Evolutionary conservation across 2,797 vertebrate species (phyloP), one percentile per base, ranked within the genome.

Genomic region (Takifugu ocellatus): DNA sequence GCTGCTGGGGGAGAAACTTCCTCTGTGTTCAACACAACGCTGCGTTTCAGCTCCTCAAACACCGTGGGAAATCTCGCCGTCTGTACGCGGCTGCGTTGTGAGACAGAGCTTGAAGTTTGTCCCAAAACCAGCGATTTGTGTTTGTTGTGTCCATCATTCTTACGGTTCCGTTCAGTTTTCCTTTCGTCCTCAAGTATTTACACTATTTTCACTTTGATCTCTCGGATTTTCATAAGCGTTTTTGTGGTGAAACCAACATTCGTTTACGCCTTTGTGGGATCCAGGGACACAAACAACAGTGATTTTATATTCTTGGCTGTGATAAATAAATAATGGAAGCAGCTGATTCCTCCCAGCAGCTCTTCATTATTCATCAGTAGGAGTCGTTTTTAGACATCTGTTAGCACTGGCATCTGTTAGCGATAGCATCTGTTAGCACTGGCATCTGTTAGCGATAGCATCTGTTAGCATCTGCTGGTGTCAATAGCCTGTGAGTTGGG

Each of bases 291-390:
- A 49, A 36, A 52, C 25, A 31, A 33, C 54, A 60, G 26, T 16
- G 58, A 55, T 57, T 72, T 56, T 62, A 48, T 36, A 39, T 67
- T 50, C 65, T 5, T 45, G 16, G 46, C 56, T 74, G 73, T 45
- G 77, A 79, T 74, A 77, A 79, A 79, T 74, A 75, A 77, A 66
- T 55, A 60, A 74, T 71, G 50, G 51, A 49, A 50, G 24, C 57
- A 49, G 3, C 10, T 51, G n/a, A 25, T 47, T 61, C 49, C 15
- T 5, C 16, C 2, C 5, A 26, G 24, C 15, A 54, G 25, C 17
- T 21, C 6, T 71, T 56, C 5, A 75, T 56, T 62, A 71, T 75
- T 77, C 42, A 69, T 71, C 16, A 48, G 29, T 10, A 17, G 31
- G 39, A 67, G 62, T 51, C 14, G 15, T 54, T 46, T 62, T 17